Evolutionary conservation across 2,113 vertebrate species (phyloP).

Genomic region (Cinclus cinclus): DNA sequence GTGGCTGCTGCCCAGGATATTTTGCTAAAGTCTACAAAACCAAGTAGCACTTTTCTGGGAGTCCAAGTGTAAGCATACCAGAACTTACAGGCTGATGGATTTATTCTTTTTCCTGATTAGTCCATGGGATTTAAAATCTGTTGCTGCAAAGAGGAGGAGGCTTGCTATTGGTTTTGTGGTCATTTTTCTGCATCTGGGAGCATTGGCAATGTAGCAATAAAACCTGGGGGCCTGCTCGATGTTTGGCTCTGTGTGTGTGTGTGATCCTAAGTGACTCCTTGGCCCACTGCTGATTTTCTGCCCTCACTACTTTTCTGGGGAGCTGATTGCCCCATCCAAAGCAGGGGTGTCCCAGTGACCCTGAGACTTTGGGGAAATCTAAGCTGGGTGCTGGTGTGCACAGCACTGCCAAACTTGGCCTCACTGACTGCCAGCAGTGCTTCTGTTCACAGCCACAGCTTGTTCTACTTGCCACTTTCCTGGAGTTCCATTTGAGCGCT

Average conservation of each 20-base stretch:
- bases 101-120: background rate
- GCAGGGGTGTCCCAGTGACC: background rate
- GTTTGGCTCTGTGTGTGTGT: background rate
- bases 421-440: background rate
- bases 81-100: background rate
- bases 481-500: background rate
- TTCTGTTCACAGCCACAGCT: background rate
- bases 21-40: slow-evolving; percentile 26
- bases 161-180: background rate
- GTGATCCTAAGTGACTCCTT: background rate
- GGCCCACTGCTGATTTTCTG: background rate
- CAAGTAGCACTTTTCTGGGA: background rate
- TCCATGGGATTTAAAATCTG: background rate
- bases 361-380: background rate
- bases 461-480: background rate
- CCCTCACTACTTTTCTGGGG: background rate
- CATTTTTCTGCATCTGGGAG: background rate
- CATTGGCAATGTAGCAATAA: background rate
- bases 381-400: background rate
- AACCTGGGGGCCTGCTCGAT: background rate
- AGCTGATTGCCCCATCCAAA: background rate
- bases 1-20: background rate
- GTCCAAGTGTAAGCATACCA: background rate
- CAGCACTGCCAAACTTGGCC: background rate
- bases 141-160: background rate